Percentiles rank a stretch among this genome's conserved stretches.
These are phyloP conservation scores for Naja naja DNA, from an alignment of 2,113 vertebrate species.

Conservation along the genomic window DNA sequence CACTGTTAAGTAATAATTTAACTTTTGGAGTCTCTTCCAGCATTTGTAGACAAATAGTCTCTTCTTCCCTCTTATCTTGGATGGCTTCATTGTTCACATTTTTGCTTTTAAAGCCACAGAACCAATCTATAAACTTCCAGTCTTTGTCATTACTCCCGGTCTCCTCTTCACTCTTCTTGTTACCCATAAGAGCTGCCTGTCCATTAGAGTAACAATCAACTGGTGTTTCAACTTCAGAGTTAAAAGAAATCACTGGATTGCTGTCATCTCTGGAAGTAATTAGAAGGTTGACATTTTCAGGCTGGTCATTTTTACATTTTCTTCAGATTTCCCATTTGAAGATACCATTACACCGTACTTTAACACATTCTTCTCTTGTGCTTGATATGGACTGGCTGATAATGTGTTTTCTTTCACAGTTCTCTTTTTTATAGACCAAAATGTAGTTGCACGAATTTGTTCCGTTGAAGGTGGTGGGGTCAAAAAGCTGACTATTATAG, in stretches of 20 bases:
- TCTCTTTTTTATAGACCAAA: conserved; percentile 82
- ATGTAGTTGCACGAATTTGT: conserved; percentile 81
- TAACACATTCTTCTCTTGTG: conserved; percentile 73
- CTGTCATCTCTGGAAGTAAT: conserved; percentile 76
- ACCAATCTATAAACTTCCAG: conserved; percentile 80
- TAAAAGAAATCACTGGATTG: conserved; percentile 74
- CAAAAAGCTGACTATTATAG: conserved; percentile 86
- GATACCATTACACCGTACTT: conserved; percentile 74
- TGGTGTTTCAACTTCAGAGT: conserved; percentile 80
- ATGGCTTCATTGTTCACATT: conserved; percentile 68
- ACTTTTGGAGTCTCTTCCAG: conserved; percentile 87
- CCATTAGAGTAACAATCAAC: conserved; percentile 79
- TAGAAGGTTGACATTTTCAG: conserved; percentile 83
- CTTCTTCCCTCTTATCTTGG: conserved; percentile 75
- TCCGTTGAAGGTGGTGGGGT: conserved; percentile 86
- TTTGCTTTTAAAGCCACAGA: conserved; percentile 84
- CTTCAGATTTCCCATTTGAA: conserved; percentile 79
- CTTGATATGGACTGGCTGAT: conserved; percentile 69
- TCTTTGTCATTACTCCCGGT: conserved; percentile 58
- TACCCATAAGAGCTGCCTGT: conserved; percentile 73
- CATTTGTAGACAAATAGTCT: conserved; percentile 80
- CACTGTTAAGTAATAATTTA: conserved; percentile 84
- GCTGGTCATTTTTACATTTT: conserved; percentile 78
- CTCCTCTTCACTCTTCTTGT: conserved; percentile 67
- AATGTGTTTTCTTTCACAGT: conserved; percentile 55